Base-by-base conservation (phyloP, 1,140 invertebrate species). In the Epicauta chinensis region DNA sequence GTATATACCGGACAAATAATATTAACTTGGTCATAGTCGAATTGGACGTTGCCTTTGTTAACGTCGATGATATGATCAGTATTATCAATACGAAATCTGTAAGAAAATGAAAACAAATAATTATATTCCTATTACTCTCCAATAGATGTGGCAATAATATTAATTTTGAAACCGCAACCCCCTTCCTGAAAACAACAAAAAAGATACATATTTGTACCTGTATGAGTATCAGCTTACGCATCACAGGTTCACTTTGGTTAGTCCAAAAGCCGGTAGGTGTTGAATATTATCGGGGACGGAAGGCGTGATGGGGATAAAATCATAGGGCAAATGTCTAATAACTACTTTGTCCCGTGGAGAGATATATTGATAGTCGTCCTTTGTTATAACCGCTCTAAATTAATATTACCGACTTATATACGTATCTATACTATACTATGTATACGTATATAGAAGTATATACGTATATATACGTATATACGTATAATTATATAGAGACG, bases 21-120 rank as follows among this genome's bases (percentile, higher is more conserved):
- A 67, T 94, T 93, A 58, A 94, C 91, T 75, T 94, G 91, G 69
- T 95, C 92, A 72, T 92, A 94, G 70, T 93, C 91, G 71, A 91
- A 93, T 63, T 86, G 83, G 51, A 87, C 80, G 73, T 93, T 94
- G 50, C 89, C 90, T 73, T 92, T 91, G 77, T 95, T 95, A 56
- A 95, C 87, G 72, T 94, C 91, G 68, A 94, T 93, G 71, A 95
- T 93, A 73, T 95, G 91, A 73, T 95, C 92, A 16, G 91, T 95
- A 72, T 95, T 95, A 78, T 94, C 91, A 82, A 94, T 94, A 71
- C 91, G 84, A 77, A 95, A 95, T 84, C 91, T 95, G 78, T 64
- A 82, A 83, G 23, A 23, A 23, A 23, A 23, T 5, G 7, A 5
- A 23, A 23, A 23, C 7, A 23, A 23, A 23, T 23, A 23, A 2